Percentiles rank a stretch among this genome's conserved stretches.
Evolutionary conservation across 2,113 vertebrate genomes (phyloP).

Genomic region (Tachuris rubrigastra): DNA sequence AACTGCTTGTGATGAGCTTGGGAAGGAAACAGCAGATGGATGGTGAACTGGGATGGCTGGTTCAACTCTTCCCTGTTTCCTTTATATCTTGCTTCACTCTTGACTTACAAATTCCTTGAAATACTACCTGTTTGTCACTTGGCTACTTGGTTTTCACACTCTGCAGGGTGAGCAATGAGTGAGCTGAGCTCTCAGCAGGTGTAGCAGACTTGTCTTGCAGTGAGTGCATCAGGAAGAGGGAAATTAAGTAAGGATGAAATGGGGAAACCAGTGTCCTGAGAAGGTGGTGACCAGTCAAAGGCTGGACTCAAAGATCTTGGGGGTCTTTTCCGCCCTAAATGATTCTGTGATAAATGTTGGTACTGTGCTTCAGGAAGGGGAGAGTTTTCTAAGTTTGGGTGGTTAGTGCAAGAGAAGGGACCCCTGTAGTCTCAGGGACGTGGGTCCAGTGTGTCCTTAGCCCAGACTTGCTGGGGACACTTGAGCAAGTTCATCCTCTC

Average conservation of each 20-base stretch:
- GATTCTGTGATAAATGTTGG: neutral
- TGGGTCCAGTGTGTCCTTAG: neutral
- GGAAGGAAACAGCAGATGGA: neutral
- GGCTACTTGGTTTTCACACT: neutral
- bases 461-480: neutral
- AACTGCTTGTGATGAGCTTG: fast-evolving
- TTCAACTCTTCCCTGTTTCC: neutral
- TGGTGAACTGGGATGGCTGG: no score
- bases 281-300: no score
- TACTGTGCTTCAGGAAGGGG: neutral
- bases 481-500: fast-evolving
- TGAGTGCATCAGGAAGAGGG: neutral
- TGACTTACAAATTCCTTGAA: neutral
- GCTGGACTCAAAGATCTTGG: neutral
- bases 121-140: neutral
- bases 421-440: fast-evolving
- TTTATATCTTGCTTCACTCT: neutral
- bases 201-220: neutral
- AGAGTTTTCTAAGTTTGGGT: fast-evolving
- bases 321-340: neutral
- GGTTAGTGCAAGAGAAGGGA: fast-evolving
- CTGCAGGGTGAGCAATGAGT: neutral
- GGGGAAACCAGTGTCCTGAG: neutral
- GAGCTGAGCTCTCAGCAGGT: neutral
- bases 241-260: neutral